Percentiles rank a stretch among this genome's conserved stretches.
Conservation (phyloP, 2,113 vertebrate species). For the Lophotis ruficrista region DNA sequence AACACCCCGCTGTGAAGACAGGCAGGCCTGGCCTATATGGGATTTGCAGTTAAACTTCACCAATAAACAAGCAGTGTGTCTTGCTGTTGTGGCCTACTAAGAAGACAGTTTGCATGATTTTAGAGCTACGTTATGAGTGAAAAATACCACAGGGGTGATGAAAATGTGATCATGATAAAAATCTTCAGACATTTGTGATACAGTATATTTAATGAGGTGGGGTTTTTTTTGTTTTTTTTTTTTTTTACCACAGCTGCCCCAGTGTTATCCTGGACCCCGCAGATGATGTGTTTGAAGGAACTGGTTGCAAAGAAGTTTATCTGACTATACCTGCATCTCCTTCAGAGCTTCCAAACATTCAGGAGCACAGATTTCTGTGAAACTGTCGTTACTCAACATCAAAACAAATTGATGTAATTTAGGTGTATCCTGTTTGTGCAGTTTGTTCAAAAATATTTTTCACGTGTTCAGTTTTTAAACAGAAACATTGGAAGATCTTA, state of each 20-base stretch:
- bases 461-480: not conserved
- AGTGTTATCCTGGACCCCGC: not conserved
- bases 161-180: not conserved
- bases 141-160: not conserved
- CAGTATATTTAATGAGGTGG: not conserved
- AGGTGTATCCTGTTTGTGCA: not conserved
- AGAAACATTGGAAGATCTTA: not conserved
- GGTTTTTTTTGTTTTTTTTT: not conserved
- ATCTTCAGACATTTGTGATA: not conserved
- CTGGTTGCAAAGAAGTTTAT: not conserved
- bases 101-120: not conserved
- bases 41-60: constrained; percentile 7
- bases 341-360: not conserved
- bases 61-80: not conserved
- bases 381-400: not conserved
- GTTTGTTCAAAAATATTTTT: not conserved
- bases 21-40: not conserved
- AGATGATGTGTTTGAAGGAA: constrained; percentile 30
- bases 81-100: not conserved
- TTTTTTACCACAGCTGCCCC: not conserved
- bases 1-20: not conserved
- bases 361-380: not conserved
- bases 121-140: not conserved
- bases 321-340: constrained; percentile 25
- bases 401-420: not conserved